Percentiles rank a stretch among this genome's conserved stretches.
phyloP scores from a whole-genome alignment of 2,797 vertebrate genomes.

The Notoglanidium macrostoma region DNA sequence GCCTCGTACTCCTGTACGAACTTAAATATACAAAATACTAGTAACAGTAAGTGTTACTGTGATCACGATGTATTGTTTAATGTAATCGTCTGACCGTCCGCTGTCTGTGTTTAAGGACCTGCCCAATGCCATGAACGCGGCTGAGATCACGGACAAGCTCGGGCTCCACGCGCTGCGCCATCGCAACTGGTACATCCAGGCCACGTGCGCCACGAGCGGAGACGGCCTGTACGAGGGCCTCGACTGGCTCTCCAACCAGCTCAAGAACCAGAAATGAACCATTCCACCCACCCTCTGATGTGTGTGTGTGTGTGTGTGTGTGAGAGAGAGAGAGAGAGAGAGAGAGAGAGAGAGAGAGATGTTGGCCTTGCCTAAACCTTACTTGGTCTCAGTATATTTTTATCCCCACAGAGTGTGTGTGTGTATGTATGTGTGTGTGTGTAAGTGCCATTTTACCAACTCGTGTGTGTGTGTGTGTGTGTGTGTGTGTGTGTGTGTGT shows the following conservation, averaged over 20 bases:
- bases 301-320: constrained; percentile 62
- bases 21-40: background rate
- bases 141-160: constrained; percentile 86
- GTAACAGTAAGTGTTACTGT: background rate
- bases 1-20: background rate
- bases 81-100: background rate
- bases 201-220: constrained; percentile 82
- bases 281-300: constrained; percentile 66
- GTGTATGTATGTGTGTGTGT: background rate
- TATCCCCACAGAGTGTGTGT: background rate
- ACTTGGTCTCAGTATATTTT: constrained; percentile 55
- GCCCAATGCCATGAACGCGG: constrained; percentile 85
- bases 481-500: background rate
- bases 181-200: constrained; percentile 86
- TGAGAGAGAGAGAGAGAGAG: constrained; percentile 41
- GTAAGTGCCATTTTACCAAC: constrained; percentile 53
- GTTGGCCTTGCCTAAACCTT: constrained; percentile 63
- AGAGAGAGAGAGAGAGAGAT: background rate
- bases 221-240: constrained; percentile 84
- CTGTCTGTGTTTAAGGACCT: constrained; percentile 71
- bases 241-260: constrained; percentile 87
- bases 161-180: constrained; percentile 81
- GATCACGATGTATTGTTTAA: background rate
- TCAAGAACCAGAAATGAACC: constrained; percentile 85
- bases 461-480: constrained; percentile 38